A percentile compares a stretch with the other conserved stretches of the same genome.
Conservation (phyloP, 2,113 vertebrate species). For the Laticauda colubrina region DNA sequence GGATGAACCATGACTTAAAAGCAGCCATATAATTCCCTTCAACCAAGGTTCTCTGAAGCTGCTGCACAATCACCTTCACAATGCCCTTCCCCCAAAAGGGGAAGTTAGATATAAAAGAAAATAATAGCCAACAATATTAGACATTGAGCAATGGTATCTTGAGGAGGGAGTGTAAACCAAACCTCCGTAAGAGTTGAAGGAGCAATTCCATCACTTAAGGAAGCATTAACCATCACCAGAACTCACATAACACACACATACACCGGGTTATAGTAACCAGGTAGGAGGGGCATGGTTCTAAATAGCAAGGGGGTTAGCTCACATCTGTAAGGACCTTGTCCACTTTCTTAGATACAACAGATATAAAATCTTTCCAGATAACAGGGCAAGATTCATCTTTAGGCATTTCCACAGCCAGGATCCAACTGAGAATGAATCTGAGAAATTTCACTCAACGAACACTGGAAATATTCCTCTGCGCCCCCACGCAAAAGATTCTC, state of each 20-base stretch:
- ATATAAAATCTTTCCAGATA: neutral
- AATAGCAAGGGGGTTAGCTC: neutral
- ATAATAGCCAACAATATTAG: too few species aligned
- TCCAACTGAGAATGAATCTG: neutral
- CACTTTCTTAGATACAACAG: neutral
- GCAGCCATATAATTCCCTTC: neutral
- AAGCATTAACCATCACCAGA: neutral
- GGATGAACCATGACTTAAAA: neutral
- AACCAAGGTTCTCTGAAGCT: neutral
- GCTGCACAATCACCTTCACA: neutral
- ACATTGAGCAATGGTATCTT: neutral
- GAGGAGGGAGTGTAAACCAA: neutral
- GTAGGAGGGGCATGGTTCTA: neutral
- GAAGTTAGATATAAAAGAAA: neutral
- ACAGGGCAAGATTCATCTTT: neutral
- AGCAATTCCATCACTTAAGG: neutral
- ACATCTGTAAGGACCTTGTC: neutral
- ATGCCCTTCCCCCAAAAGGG: neutral
- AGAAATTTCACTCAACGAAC: neutral
- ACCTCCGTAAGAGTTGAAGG: neutral
- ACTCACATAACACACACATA: neutral
- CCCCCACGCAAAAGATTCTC: neutral
- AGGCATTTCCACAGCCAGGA: neutral
- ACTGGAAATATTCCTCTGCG: neutral
- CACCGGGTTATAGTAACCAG: neutral